Conservation (phyloP, 2,888 invertebrate species). For the Gryllus longicercus region DNA sequence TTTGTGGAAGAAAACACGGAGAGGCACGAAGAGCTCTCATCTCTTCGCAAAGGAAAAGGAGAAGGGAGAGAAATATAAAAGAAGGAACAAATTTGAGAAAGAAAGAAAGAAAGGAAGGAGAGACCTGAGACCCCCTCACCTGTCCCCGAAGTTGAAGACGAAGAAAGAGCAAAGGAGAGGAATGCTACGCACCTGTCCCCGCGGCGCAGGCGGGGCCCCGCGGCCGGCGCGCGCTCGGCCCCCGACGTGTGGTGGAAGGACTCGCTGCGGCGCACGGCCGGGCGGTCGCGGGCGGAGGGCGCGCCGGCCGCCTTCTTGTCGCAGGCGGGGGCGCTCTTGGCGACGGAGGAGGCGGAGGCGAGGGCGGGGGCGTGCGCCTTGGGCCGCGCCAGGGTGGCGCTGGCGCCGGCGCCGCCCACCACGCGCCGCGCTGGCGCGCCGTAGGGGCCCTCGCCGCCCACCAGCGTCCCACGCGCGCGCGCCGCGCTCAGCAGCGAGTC, state of each 20-base stretch:
- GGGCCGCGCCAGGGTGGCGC: slow-evolving; percentile 30
- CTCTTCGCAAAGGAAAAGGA: no score
- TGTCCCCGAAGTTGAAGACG: background rate
- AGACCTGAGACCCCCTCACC: no score
- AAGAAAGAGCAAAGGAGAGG: background rate
- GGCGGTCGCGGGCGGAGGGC: slow-evolving; percentile 8
- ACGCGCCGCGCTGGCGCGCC: background rate
- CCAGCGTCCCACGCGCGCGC: background rate
- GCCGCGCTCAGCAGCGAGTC: slow-evolving; percentile 59
- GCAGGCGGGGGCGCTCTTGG: slow-evolving; percentile 27
- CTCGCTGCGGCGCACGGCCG: slow-evolving; percentile 41
- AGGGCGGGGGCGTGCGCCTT: slow-evolving; percentile 25
- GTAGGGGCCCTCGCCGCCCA: background rate
- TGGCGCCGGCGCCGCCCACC: background rate
- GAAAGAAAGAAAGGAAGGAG: no score
- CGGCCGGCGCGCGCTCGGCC: slow-evolving; percentile 23
- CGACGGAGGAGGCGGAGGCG: no score
- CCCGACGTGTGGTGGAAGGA: slow-evolving; percentile 44
- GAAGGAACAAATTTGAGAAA: no score
- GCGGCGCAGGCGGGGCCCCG: background rate
- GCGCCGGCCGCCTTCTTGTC: slow-evolving; percentile 21
- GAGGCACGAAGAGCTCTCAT: no score
- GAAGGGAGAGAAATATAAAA: no score
- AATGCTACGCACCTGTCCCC: background rate
- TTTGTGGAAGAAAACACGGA: no score